These are phyloP conservation scores for Caenorhabditis sinica DNA, from an alignment of 2,888 invertebrate genomes.

Conservation along the genomic window DNA sequence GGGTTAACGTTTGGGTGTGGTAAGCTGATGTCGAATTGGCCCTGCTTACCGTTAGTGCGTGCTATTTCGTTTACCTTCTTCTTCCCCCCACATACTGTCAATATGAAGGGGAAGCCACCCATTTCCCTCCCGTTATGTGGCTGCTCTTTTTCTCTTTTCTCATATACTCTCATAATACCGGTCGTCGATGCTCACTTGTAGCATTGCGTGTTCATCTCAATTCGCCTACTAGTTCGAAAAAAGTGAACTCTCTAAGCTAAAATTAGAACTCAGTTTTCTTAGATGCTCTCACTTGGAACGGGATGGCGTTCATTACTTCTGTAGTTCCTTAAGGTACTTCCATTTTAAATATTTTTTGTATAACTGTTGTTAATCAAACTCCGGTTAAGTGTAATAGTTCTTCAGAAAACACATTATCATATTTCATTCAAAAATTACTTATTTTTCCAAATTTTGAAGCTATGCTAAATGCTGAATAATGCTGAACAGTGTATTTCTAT, in stretches of 20 bases:
- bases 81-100: constrained; percentile 50
- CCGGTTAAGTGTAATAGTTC: no score
- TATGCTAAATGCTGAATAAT: no score
- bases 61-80: constrained; percentile 53
- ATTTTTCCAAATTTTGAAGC: no score
- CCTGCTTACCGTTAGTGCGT: constrained; percentile 57
- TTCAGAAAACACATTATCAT: no score
- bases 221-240: constrained; percentile 39
- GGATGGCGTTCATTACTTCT: no score
- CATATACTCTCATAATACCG: constrained; percentile 45
- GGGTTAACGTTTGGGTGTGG: constrained; percentile 60
- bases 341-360: no score
- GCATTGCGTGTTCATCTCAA: constrained; percentile 33
- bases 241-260: background rate
- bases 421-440: no score
- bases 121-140: constrained; percentile 20
- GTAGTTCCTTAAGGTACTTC: no score
- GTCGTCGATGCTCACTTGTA: constrained; percentile 54
- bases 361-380: no score
- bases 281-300: no score
- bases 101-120: constrained; percentile 46
- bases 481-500: no score
- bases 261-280: constrained; percentile 5
- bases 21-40: constrained; percentile 63
- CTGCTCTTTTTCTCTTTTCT: constrained; percentile 51